Conservation (phyloP, 2,113 vertebrate genomes). For the Clinocottus analis region DNA sequence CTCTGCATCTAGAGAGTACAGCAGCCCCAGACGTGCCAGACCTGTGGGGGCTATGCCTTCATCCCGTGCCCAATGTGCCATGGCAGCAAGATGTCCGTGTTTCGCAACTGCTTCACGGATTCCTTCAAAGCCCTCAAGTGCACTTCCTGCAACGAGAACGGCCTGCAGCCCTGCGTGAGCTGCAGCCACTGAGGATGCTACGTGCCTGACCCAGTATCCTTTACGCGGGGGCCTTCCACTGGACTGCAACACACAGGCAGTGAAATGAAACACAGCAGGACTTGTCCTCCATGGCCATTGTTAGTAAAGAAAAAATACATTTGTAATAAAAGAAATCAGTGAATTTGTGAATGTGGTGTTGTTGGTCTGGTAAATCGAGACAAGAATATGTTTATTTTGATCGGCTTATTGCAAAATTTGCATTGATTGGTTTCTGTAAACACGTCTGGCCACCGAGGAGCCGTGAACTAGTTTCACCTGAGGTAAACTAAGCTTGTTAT, state of each 20-base stretch:
- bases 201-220: conserved; percentile 71
- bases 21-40: conserved; percentile 90
- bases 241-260: conserved; percentile 41
- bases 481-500: conserved; percentile 56
- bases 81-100: conserved; percentile 99
- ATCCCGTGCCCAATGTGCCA: conserved; percentile 96
- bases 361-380: background rate
- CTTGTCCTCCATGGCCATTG: conserved; percentile 69
- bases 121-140: conserved; percentile 99
- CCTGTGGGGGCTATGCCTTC: conserved; percentile 95
- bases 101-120: conserved; percentile 98
- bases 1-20: conserved; percentile 89
- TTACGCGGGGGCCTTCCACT: conserved; percentile 29
- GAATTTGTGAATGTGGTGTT: conserved; percentile 1
- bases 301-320: conserved; percentile 36
- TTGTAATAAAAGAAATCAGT: conserved; percentile 70
- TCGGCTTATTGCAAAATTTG: background rate
- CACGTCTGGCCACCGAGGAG: background rate
- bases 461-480: conserved; percentile 30
- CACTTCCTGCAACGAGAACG: conserved; percentile 97
- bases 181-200: conserved; percentile 83
- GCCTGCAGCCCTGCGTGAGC: conserved; percentile 91
- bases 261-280: conserved; percentile 36
- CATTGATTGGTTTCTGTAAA: background rate
- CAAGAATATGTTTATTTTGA: background rate